Base-by-base conservation (phyloP, 2,888 invertebrate species). In the Chrysolina americana region DNA sequence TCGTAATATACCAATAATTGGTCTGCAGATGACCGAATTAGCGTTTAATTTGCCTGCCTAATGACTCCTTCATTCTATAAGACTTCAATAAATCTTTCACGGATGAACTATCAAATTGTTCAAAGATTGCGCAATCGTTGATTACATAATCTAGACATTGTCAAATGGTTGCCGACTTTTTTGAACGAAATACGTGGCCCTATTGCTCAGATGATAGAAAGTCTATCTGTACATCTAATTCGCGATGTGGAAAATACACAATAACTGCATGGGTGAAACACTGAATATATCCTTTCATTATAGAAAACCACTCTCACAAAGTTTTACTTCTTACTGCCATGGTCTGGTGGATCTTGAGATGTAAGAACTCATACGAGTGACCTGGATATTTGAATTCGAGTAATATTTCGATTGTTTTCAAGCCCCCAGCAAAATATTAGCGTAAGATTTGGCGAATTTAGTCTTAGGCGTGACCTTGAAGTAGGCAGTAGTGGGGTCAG, bases 231-330 rank as follows among this genome's bases (percentile, higher is more conserved):
- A 50, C 6, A 50, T 50, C 50, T 17, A n/a, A 50, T 50, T 50
- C 19, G 50, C n/a, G 50, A 50, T 50, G 19, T 17, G 50, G 17
- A 17, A 19, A 50, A 9, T 50, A 19, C n/a, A 50, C 50, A 17
- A 50, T 50, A 50, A 50, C n/a, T 50, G 50, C 19, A 19, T 19
- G n/a, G 50, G n/a, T 50, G 50, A n/a, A 44, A 44, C 44, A 15
- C 44, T 15, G 19, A 19, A 17, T 50, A 50, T n/a, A 17, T 19
- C 50, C 36, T 50, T 50, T n/a, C 10, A 19, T 17, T 50, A 50
- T 19, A 50, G 50, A 50, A 50, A 50, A 50, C 50, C 19, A 50
- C 19, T 50, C 50, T 50, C 50, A 50, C 50, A 50, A 50, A 50
- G 50, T 50, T 50, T 50, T 50, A 50, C 50, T 50, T 50, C 50